A percentile compares a stretch with the other conserved stretches of the same genome.
phyloP scores from a whole-genome alignment of 2,888 invertebrate species.

The Drosophila longiperda region DNA sequence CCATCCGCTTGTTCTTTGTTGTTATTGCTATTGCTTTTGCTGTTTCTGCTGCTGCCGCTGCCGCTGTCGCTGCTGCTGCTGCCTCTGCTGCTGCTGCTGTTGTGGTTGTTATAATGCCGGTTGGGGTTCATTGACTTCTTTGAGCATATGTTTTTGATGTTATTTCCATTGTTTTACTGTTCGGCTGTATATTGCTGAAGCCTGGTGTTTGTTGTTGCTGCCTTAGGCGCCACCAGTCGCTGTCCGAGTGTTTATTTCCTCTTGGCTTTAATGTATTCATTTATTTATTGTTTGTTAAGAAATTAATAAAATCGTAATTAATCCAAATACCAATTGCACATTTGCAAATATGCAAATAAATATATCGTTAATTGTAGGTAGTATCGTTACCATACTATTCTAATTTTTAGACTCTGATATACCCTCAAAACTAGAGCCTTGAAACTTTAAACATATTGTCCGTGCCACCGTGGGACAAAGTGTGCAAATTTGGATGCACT shows the following conservation, averaged over 20 bases:
- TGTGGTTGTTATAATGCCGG: conserved; percentile 35
- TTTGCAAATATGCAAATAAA: background rate
- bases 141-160: conserved; percentile 50
- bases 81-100: background rate
- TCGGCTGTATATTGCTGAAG: background rate
- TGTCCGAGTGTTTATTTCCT: conserved; percentile 69
- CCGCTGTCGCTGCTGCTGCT: background rate
- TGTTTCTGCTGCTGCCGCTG: background rate
- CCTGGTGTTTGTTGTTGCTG: conserved; percentile 17
- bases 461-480: no score
- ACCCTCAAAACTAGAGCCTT: background rate
- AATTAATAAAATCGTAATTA: background rate
- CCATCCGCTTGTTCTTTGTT: conserved; percentile 35
- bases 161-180: conserved; percentile 37
- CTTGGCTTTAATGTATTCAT: conserved; percentile 70
- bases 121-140: conserved; percentile 71
- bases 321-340: background rate
- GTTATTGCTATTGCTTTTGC: background rate
- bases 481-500: no score
- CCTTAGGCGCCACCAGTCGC: conserved; percentile 27
- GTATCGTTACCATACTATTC: background rate
- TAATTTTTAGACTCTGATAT: background rate
- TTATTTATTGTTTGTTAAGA: conserved; percentile 47
- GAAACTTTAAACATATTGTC: background rate
- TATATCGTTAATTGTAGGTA: background rate